Percentiles rank a stretch among this genome's conserved stretches.
Conservation (phyloP, 1,140 invertebrate genomes). For the Pogonus chalceus region DNA sequence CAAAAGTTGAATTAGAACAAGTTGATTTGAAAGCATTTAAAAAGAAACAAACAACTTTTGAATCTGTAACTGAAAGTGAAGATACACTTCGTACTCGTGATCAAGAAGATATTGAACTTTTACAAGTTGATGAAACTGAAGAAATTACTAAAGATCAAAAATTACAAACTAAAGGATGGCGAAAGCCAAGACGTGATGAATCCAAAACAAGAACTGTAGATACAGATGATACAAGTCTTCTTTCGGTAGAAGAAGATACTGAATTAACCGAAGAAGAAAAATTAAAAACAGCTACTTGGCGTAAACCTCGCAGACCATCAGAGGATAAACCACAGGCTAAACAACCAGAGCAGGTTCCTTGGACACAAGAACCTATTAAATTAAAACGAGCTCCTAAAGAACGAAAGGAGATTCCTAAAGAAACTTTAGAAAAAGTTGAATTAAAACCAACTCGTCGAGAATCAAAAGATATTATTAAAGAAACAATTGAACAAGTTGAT, state of each 20-base stretch:
- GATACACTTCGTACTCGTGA: slow-evolving; percentile 28
- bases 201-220: slow-evolving; percentile 11
- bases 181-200: slow-evolving; percentile 17
- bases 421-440: slow-evolving; percentile 35
- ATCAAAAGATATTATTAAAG: slow-evolving; percentile 26
- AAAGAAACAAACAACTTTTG: slow-evolving; percentile 9
- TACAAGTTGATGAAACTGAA: slow-evolving; percentile 19
- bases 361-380: slow-evolving; percentile 32
- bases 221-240: slow-evolving; percentile 29
- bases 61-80: slow-evolving; percentile 7
- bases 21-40: slow-evolving; percentile 16
- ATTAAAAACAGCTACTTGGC: slow-evolving; percentile 16
- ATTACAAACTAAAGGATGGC: slow-evolving; percentile 15
- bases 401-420: slow-evolving; percentile 24
- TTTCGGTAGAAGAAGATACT: slow-evolving; percentile 26
- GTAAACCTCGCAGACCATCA: slow-evolving; percentile 16
- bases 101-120: slow-evolving; percentile 15
- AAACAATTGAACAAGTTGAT: slow-evolving; percentile 18
- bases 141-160: slow-evolving; percentile 9
- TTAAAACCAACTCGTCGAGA: slow-evolving; percentile 40
- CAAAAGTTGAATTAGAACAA: slow-evolving; percentile 14
- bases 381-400: slow-evolving; percentile 27
- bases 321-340: slow-evolving; percentile 10
- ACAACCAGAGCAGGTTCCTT: slow-evolving; percentile 22
- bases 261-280: slow-evolving; percentile 15